Evolutionary conservation across 1,140 invertebrate genomes (phyloP).

Genomic region (Bombus turneri): DNA sequence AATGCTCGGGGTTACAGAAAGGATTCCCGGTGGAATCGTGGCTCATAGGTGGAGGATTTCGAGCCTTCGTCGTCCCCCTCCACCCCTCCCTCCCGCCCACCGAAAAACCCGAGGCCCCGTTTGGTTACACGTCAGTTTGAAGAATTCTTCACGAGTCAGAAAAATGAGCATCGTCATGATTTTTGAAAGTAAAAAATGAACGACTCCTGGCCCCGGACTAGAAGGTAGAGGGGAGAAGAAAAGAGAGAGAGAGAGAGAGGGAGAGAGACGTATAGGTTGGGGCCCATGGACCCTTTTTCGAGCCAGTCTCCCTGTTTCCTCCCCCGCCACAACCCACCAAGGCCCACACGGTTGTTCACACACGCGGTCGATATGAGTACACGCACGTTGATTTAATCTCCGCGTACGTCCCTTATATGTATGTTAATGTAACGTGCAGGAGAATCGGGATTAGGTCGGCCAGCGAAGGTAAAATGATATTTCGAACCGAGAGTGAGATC

Average conservation of each 20-base stretch:
- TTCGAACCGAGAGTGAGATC: slow-evolving; percentile 20
- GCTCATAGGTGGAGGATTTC: slow-evolving; percentile 70
- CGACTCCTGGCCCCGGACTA: slow-evolving; percentile 53
- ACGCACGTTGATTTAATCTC: slow-evolving; percentile 49
- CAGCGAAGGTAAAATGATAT: slow-evolving; percentile 35
- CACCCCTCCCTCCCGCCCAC: slow-evolving; percentile 36
- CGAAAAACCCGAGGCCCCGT: slow-evolving; percentile 73
- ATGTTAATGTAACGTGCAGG: slow-evolving; percentile 46
- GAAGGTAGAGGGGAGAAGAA: neutral
- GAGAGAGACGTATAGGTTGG: slow-evolving; percentile 37
- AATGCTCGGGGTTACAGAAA: slow-evolving; percentile 54
- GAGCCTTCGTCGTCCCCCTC: slow-evolving; percentile 39
- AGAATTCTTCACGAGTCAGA: slow-evolving; percentile 83
- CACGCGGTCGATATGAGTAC: slow-evolving; percentile 50
- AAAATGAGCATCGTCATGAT: slow-evolving; percentile 84
- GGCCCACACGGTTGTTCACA: slow-evolving; percentile 53
- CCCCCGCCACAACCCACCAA: slow-evolving; percentile 43
- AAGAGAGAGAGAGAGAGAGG: neutral
- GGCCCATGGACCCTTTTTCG: slow-evolving; percentile 64
- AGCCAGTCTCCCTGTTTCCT: slow-evolving; percentile 45
- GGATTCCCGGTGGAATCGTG: slow-evolving; percentile 52
- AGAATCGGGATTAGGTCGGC: slow-evolving; percentile 43
- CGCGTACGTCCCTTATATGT: slow-evolving; percentile 30
- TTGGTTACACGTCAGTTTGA: slow-evolving; percentile 81
- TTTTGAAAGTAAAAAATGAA: slow-evolving; percentile 84